These are phyloP conservation scores for Smittia aterrima DNA, from an alignment of 2,888 invertebrate genomes.

Conservation along the genomic window DNA sequence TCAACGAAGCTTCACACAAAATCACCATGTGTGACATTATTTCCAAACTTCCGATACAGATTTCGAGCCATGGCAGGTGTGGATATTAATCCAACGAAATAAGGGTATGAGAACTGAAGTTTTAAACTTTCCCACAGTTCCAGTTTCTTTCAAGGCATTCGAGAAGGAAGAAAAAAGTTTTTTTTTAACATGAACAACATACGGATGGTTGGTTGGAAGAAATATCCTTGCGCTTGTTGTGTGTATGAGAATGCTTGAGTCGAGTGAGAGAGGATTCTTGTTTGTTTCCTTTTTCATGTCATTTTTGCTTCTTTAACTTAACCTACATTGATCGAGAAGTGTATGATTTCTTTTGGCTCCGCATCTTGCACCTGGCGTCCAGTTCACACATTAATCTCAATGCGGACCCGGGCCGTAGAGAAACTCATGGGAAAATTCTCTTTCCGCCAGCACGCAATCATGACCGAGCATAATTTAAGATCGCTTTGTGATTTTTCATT, in stretches of 20 bases:
- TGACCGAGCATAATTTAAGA: conserved; percentile 15
- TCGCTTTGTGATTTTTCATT: conserved; percentile 6
- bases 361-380: conserved; percentile 41
- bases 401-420: background rate
- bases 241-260: conserved; percentile 30
- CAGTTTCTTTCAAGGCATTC: conserved; percentile 19
- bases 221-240: conserved; percentile 37
- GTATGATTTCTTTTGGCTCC: conserved; percentile 24
- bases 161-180: conserved; percentile 27
- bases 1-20: background rate
- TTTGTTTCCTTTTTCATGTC: conserved; percentile 28
- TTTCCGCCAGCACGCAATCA: conserved; percentile 21
- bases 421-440: conserved; percentile 27
- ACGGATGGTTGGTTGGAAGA: conserved; percentile 32
- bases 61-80: conserved; percentile 40
- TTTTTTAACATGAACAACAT: conserved; percentile 37
- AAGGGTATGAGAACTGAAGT: conserved; percentile 41
- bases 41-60: conserved; percentile 10
- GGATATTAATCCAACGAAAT: conserved; percentile 41
- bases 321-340: conserved; percentile 18
- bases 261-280: conserved; percentile 24
- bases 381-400: conserved; percentile 41
- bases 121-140: conserved; percentile 38
- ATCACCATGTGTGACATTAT: conserved; percentile 27
- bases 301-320: conserved; percentile 34